phyloP scores from a whole-genome alignment of 1,140 invertebrate genomes.

The Drusus annulatus region DNA sequence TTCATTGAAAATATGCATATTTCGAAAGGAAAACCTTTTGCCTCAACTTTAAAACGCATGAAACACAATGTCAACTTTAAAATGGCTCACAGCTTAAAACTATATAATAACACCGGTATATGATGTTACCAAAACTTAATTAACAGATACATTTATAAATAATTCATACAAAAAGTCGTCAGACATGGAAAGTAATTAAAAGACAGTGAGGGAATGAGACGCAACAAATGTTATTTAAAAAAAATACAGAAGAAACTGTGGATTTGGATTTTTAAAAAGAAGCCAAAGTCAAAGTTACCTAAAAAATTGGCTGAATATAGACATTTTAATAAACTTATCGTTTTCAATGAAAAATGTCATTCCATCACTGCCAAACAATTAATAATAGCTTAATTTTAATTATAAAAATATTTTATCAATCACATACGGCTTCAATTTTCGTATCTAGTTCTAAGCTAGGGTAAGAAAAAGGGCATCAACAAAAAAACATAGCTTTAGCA shows the following conservation, averaged over 20 bases:
- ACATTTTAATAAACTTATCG: no score
- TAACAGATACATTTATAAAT: neutral
- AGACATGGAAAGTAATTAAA: no score
- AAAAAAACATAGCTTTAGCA: conserved; percentile 13
- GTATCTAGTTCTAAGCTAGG: conserved; percentile 24
- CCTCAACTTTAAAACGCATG: neutral
- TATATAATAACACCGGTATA: neutral
- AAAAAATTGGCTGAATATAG: no score
- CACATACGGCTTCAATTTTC: conserved; percentile 8
- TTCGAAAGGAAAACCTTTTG: no score
- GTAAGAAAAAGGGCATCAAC: conserved; percentile 18
- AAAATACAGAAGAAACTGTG: no score
- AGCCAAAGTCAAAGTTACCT: no score
- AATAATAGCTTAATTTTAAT: conserved; percentile 32
- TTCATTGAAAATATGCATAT: no score
- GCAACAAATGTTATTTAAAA: no score
- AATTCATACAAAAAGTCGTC: neutral
- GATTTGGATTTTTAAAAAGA: no score
- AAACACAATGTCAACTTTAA: neutral
- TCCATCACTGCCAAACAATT: conserved; percentile 1
- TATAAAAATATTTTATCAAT: conserved; percentile 45
- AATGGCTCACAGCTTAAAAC: neutral
- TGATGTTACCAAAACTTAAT: neutral
- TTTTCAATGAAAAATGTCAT: neutral
- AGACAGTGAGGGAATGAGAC: no score